Evolutionary conservation across 2,797 vertebrate genomes (phyloP), one percentile per base, ranked within the genome.

Genomic region (Dendrocincla tyrannina): DNA sequence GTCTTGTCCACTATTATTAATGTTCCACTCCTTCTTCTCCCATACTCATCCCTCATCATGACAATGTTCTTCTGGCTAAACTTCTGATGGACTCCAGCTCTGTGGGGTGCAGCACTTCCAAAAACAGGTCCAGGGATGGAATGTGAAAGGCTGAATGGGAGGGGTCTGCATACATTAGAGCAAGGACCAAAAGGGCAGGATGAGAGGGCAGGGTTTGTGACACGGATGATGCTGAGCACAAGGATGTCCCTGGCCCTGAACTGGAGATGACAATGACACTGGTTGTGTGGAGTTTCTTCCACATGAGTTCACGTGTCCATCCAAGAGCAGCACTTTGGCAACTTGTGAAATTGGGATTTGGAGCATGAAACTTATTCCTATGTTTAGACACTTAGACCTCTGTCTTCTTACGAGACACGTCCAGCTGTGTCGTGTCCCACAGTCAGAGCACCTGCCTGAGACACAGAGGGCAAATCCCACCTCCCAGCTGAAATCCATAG

Each of bases 321-420:
- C 59, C 86, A 68, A 60, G 55, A 83, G 63, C 75, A 79, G 63
- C 91, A 88, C 79, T 88, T 49, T 24, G 46, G 33, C 50, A 90
- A 85, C 53, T 60, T 88, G 72, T 90, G 83, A 95, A 92, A 92
- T 76, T 88, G 73, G 86, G 68, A 90, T 93, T 60, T 90, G 92
- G 89, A 95, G 93, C 89, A 91, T 86, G 81, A 91, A 93, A 83
- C 55, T 92, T 68, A 80, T 58, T 90, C 80, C 80, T 85, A 1
- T 66, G 68, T 93, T 92, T 86, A 80, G 89, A 86, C 17, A 30
- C 64, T 73, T 66, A 64, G 73, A 92, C 50, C 55, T 93, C 72
- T 76, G 47, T 49, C 85, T 68, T 41, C 82, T 83, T 5, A 22
- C 23, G n/a, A 83, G 85, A 41, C 50, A 58, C 16, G 17, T 33